Evolutionary conservation across 1,140 invertebrate species (phyloP).

Genomic region (Penaeus chinensis): DNA sequence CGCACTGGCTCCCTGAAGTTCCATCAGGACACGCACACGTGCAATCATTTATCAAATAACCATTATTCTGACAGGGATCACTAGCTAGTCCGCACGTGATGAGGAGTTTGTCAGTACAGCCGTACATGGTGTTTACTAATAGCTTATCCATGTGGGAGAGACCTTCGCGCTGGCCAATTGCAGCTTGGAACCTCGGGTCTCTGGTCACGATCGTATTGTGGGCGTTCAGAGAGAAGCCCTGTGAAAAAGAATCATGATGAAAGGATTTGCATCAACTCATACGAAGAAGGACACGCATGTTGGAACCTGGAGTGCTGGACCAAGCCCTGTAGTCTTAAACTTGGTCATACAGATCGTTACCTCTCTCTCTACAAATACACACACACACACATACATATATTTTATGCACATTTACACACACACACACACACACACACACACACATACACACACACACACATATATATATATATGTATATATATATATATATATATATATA

Average conservation of each 20-base stretch:
- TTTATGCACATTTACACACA: too few relatives aligned
- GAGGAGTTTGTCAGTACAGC: conserved; percentile 18
- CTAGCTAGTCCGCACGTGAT: neutral
- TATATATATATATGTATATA: too few relatives aligned
- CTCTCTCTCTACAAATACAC: too few relatives aligned
- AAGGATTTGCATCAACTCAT: neutral
- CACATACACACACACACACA: too few relatives aligned
- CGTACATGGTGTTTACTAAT: conserved; percentile 36
- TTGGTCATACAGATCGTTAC: too few relatives aligned
- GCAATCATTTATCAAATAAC: conserved; percentile 25
- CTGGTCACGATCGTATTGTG: conserved; percentile 20
- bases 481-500: too few relatives aligned
- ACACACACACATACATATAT: too few relatives aligned
- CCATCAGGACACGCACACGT: conserved; percentile 26
- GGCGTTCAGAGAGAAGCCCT: conserved; percentile 5
- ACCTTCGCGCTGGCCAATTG: conserved; percentile 33
- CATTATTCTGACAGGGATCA: conserved; percentile 40
- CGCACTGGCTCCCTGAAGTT: conserved; percentile 27
- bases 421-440: too few relatives aligned
- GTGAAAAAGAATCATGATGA: neutral
- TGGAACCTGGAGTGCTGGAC: neutral
- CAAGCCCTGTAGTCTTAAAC: too few relatives aligned
- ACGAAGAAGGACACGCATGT: too few relatives aligned
- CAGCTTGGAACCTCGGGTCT: conserved; percentile 14
- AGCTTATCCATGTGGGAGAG: conserved; percentile 44